Percentiles rank a stretch among this genome's conserved stretches.
Evolutionary conservation across 2,888 invertebrate species (phyloP).

Genomic region (Griposia aprilina): DNA sequence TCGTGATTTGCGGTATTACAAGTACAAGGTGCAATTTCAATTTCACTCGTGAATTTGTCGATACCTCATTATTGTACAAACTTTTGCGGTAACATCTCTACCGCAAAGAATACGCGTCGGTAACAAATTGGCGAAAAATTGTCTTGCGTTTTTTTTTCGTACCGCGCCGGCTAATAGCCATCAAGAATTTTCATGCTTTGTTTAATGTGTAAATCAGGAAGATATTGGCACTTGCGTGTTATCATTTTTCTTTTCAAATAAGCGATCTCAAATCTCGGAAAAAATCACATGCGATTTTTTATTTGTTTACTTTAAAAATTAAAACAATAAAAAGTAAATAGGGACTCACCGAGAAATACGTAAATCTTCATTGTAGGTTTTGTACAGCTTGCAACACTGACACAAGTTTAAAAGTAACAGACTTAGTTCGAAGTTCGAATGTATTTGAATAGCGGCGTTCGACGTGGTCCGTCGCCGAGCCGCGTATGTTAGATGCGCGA

Average conservation of each 20-base stretch:
- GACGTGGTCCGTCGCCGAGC: slow-evolving; percentile 82
- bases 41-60: slow-evolving; percentile 45
- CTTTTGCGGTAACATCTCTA: slow-evolving; percentile 49
- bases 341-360: slow-evolving; percentile 84
- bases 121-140: slow-evolving; percentile 64
- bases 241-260: slow-evolving; percentile 46
- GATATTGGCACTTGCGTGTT: slow-evolving; percentile 59
- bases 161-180: slow-evolving; percentile 17
- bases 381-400: slow-evolving; percentile 79
- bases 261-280: slow-evolving; percentile 31
- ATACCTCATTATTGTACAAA: slow-evolving; percentile 37
- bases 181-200: slow-evolving; percentile 65
- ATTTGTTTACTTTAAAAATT: slow-evolving; percentile 3
- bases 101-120: slow-evolving; percentile 38
- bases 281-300: slow-evolving; percentile 21
- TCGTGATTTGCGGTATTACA: slow-evolving; percentile 45
- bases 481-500: slow-evolving; percentile 84
- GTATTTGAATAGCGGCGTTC: slow-evolving; percentile 79
- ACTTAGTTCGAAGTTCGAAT: slow-evolving; percentile 72
- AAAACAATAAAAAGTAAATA: slow-evolving; percentile 37
- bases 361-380: slow-evolving; percentile 81
- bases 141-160: slow-evolving; percentile 41
- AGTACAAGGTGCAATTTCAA: slow-evolving; percentile 35
- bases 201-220: slow-evolving; percentile 61
- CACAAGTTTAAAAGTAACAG: slow-evolving; percentile 74